These are phyloP conservation scores for Clitarchus hookeri DNA, from an alignment of 2,888 invertebrate genomes.

Conservation along the genomic window DNA sequence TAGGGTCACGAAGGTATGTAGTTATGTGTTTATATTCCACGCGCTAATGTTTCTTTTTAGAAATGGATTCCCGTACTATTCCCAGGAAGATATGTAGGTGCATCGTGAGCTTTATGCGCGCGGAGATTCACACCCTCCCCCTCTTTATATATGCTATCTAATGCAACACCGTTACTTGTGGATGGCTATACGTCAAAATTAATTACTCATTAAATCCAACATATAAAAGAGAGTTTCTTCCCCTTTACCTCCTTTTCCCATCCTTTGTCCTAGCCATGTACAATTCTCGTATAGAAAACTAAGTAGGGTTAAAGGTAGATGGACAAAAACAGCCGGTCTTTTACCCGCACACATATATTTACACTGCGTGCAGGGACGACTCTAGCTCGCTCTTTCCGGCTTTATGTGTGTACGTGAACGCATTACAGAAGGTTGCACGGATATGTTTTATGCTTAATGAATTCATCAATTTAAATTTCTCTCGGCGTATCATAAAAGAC, in stretches of 20 bases:
- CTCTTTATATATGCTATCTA: slow-evolving; percentile 21
- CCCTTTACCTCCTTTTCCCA: slow-evolving; percentile 11
- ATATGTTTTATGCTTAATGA: slow-evolving; percentile 34
- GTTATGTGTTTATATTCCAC: slow-evolving; percentile 22
- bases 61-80: slow-evolving; percentile 23
- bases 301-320: slow-evolving; percentile 25
- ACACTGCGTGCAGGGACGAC: not conserved
- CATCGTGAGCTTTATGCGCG: not conserved
- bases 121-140: not conserved
- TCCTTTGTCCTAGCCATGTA: slow-evolving; percentile 21
- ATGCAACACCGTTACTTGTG: slow-evolving; percentile 24
- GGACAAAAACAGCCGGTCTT: not conserved
- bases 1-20: slow-evolving; percentile 16
- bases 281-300: slow-evolving; percentile 24
- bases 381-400: not conserved
- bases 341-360: not conserved
- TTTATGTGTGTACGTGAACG: not conserved
- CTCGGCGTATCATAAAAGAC: slow-evolving; percentile 15
- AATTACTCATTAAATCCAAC: slow-evolving; percentile 35
- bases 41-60: slow-evolving; percentile 22
- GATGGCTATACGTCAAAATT: slow-evolving; percentile 33
- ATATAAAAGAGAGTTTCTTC: slow-evolving; percentile 26
- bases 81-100: not conserved
- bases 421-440: not conserved
- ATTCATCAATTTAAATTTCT: slow-evolving; percentile 42